phyloP scores from a whole-genome alignment of 2,113 vertebrate genomes.

The Gambusia holbrooki region DNA sequence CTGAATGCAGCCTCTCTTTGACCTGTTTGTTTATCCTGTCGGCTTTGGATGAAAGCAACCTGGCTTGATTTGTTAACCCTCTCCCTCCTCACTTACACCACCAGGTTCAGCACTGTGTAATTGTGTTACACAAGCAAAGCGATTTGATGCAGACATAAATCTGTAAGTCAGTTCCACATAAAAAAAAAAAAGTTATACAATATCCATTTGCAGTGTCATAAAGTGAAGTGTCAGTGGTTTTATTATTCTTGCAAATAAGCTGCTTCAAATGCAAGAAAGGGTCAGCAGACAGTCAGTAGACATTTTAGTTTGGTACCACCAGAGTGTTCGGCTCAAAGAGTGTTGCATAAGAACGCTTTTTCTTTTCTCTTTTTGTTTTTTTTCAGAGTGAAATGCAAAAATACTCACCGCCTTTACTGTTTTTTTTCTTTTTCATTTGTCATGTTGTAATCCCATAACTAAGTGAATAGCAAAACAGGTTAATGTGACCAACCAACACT shows the following conservation, averaged over 20 bases:
- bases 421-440: too few species aligned
- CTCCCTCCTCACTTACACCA: slow-evolving; percentile 1
- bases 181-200: slow-evolving; percentile 50
- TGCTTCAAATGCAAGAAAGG: background rate
- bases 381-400: too few species aligned
- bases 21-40: background rate
- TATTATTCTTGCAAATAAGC: slow-evolving; percentile 11
- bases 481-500: too few species aligned
- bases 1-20: background rate
- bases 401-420: too few species aligned
- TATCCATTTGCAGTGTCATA: slow-evolving; percentile 25
- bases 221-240: slow-evolving; percentile 8
- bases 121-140: slow-evolving; percentile 59
- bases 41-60: slow-evolving; percentile 24
- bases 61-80: slow-evolving; percentile 36
- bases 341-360: background rate
- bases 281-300: background rate
- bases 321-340: background rate
- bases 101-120: slow-evolving; percentile 52
- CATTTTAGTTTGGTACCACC: background rate
- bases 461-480: too few species aligned
- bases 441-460: too few species aligned
- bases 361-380: background rate
- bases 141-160: slow-evolving; percentile 43
- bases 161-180: slow-evolving; percentile 34